These are phyloP conservation scores for Hirundo rustica DNA, from an alignment of 2,797 vertebrate genomes.

Conservation along the genomic window DNA sequence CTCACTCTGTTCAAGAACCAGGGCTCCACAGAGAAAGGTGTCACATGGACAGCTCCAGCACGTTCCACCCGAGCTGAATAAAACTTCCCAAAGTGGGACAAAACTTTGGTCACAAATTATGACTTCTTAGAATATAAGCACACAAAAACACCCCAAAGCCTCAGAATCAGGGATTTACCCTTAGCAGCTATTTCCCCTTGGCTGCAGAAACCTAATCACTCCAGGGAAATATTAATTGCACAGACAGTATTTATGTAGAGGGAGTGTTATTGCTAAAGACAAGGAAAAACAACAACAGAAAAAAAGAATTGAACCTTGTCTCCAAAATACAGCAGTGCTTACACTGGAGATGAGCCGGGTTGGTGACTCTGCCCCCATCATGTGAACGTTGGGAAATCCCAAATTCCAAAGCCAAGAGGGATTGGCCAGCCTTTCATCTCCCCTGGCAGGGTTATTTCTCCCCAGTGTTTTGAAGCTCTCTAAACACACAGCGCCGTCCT, in stretches of 20 bases:
- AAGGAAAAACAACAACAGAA: background rate
- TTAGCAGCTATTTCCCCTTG: background rate
- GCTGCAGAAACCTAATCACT: background rate
- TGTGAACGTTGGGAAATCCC: constrained; percentile 11
- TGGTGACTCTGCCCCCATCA: background rate
- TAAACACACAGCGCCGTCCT: background rate
- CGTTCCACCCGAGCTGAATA: background rate
- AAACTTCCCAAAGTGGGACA: background rate
- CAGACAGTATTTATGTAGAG: background rate
- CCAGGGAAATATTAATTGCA: background rate
- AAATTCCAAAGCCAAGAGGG: background rate
- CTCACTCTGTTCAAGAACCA: background rate
- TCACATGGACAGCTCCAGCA: background rate
- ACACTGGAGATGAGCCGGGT: background rate
- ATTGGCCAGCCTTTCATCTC: background rate
- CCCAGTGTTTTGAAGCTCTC: background rate
- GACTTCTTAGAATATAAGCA: rapidly evolving
- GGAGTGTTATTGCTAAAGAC: background rate
- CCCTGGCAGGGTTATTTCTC: background rate
- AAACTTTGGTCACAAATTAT: background rate
- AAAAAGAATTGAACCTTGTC: background rate
- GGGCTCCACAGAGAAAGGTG: background rate
- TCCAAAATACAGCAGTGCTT: background rate
- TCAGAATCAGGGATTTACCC: background rate
- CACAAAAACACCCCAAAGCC: background rate